phyloP scores from a whole-genome alignment of 53 echinoderm and acorn worm species.

The Holothuria leucospilota region DNA sequence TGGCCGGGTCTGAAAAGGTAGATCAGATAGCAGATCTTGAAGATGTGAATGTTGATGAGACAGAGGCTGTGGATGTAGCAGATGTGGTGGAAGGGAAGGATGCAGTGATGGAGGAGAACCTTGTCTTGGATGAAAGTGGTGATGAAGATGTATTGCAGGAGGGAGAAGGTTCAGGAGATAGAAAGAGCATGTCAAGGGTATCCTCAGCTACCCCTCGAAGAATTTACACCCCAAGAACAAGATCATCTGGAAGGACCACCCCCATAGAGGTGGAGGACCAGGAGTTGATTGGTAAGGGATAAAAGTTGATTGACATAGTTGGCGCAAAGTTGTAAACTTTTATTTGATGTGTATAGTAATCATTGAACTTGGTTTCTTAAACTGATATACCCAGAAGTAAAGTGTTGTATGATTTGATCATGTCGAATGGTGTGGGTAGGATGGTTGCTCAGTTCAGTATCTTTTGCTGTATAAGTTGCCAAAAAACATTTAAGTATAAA shows the following conservation, averaged over 20 bases:
- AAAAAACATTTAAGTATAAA: too few relatives aligned
- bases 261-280: conserved; percentile 56
- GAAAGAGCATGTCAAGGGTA: conserved; percentile 20
- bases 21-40: conserved; percentile 4
- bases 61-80: neutral
- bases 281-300: neutral
- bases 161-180: neutral
- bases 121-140: neutral
- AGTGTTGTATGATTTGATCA: too few relatives aligned
- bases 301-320: too few relatives aligned
- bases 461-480: too few relatives aligned
- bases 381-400: too few relatives aligned
- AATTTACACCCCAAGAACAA: conserved; percentile 60
- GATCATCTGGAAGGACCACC: conserved; percentile 59
- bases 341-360: too few relatives aligned
- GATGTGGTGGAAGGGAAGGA: conserved; percentile 1
- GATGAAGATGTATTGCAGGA: neutral
- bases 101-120: neutral
- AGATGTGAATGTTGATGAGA: conserved; percentile 6
- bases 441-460: too few relatives aligned
- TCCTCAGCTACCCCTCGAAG: conserved; percentile 49
- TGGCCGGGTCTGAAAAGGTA: neutral
- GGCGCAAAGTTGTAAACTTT: too few relatives aligned
- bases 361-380: too few relatives aligned
- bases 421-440: too few relatives aligned